Base-by-base conservation (phyloP, 2,888 invertebrate species). In the Pyrrhia umbra region DNA sequence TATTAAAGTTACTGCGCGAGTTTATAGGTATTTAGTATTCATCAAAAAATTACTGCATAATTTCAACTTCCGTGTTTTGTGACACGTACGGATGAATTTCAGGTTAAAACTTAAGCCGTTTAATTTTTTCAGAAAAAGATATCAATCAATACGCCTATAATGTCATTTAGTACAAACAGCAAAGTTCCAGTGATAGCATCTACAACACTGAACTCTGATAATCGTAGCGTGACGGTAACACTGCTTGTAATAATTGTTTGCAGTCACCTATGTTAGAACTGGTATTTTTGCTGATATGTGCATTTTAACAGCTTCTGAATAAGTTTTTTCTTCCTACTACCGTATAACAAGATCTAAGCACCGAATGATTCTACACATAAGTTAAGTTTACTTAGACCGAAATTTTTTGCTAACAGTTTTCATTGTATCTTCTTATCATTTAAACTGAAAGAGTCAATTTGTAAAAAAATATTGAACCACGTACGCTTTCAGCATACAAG, bases 1-100 rank as follows among this genome's bases (percentile, higher is more conserved):
- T 85, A 85, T 81, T 81, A 83, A 87, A 85, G 88, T 90, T 89
- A 90, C 82, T 85, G 87, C 85, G 84, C 87, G 81, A 81, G 85
- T 87, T 87, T 87, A 84, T 88, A n/a, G n/a, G n/a, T n/a, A 87
- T 80, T 80, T 79, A 80, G 54, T 85, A 85, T 79, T 85, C 81
- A 80, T 75, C 80, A 85, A 86, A 81, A 77, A 81, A 80, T 56
- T 83, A 74, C 62, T 18, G 34, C 39, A 72, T 73, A 79, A 77
- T 81, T 79, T 75, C 57, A 56, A 56, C 61, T 65, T 72, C 46
- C 43, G 46, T 60, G 45, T 54, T 66, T 27, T 62, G 16, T 59
- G 52, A 50, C 37, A 40, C 18, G 37, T 25, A 40, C 51, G 21
- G 25, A 46, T 43, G 23, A 23, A 40, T 43, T 59, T 55, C 30